Conservation (phyloP, 30 jellyfish, hydroid and myxozoan species). For the Mastigias papua region DNA sequence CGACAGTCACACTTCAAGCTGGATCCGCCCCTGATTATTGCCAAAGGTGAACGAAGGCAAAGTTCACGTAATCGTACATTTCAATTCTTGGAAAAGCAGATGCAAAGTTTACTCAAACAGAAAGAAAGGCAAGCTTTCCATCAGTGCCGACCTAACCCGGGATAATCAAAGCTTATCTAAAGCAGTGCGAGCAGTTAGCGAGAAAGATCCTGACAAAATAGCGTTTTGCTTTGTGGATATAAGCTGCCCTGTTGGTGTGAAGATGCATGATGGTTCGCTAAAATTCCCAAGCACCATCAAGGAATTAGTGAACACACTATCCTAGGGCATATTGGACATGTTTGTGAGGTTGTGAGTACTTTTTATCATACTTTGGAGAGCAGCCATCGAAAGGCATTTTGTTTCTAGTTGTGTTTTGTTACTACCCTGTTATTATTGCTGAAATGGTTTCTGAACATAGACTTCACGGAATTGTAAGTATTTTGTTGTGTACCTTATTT, state of each 20-base stretch:
- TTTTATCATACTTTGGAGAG: not conserved
- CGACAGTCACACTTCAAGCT: too few species aligned
- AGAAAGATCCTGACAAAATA: not conserved
- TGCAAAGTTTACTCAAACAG: too few species aligned
- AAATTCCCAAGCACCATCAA: not conserved
- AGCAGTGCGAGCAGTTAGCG: not conserved
- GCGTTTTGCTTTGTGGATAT: not conserved
- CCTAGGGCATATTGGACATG: slow-evolving; percentile 8
- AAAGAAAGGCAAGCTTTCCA: too few species aligned
- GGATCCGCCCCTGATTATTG: too few species aligned
- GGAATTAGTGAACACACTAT: not conserved
- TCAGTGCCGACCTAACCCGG: too few species aligned
- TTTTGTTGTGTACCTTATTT: not conserved
- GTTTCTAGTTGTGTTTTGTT: not conserved
- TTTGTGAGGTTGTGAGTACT: not conserved
- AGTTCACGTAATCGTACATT: not conserved
- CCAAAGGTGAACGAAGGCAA: slow-evolving; percentile 6
- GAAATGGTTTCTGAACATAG: slow-evolving; percentile 1
- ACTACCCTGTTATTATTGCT: not conserved
- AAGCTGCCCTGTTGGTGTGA: not conserved
- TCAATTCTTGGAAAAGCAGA: not conserved
- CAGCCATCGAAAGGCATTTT: slow-evolving; percentile 3
- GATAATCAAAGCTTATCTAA: too few species aligned
- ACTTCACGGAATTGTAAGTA: too few species aligned
- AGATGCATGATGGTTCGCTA: not conserved